Conservation (phyloP, 2,888 invertebrate genomes). For the Mystacides longicornis region DNA sequence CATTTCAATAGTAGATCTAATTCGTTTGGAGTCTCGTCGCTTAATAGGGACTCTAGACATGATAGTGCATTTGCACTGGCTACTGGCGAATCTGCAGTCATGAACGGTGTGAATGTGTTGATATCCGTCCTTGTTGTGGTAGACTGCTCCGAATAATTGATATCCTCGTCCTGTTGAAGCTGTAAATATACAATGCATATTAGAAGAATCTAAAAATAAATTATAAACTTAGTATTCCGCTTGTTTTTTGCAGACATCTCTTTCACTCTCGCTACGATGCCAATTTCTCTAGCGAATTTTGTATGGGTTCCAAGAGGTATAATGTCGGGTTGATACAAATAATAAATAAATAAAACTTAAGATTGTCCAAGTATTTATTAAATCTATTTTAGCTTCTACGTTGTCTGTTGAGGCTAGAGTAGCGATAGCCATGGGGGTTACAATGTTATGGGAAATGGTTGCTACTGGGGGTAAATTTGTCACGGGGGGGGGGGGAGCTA, state of each 20-base stretch:
- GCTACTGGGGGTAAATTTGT: no score
- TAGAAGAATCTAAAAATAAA: not conserved
- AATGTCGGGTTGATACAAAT: conserved; percentile 3
- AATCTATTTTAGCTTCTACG: no score
- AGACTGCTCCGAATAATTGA: conserved; percentile 7
- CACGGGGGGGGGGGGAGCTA: no score
- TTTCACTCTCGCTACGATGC: conserved; percentile 6
- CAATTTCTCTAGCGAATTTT: conserved; percentile 4
- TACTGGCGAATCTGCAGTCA: conserved; percentile 5
- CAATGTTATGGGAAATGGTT: no score
- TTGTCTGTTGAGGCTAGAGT: no score
- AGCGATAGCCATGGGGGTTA: no score
- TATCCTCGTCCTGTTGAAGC: conserved; percentile 3
- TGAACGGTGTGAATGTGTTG: conserved; percentile 6
- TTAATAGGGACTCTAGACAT: conserved; percentile 5
- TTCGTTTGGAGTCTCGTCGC: not conserved
- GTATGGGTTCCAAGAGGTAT: conserved; percentile 5
- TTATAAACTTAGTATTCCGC: not conserved
- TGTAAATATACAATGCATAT: not conserved
- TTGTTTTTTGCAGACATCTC: conserved; percentile 4
- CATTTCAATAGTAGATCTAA: conserved; percentile 1
- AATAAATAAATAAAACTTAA: no score
- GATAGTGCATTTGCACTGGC: conserved; percentile 8
- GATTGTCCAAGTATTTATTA: no score
- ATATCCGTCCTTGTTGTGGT: conserved; percentile 7